Percentiles rank a stretch among this genome's conserved stretches.
phyloP scores from a whole-genome alignment of 2,113 vertebrate species.

The Poeciliopsis occidentalis region DNA sequence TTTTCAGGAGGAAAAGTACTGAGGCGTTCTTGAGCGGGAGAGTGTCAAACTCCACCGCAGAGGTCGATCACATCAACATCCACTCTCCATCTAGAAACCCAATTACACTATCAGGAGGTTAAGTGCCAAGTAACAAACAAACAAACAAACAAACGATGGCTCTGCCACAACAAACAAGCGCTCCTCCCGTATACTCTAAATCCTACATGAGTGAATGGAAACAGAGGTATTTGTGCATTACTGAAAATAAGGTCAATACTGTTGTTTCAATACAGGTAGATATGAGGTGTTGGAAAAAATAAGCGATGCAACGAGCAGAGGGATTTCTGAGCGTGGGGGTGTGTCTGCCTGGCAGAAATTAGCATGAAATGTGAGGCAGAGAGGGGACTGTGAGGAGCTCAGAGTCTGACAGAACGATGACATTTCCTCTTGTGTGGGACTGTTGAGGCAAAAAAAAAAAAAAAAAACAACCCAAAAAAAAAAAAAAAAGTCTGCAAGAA shows the following conservation, averaged over 20 bases:
- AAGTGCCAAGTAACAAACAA: constrained; percentile 78
- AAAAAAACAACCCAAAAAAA: not conserved
- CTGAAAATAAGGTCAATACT: constrained; percentile 74
- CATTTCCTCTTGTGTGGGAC: constrained; percentile 5
- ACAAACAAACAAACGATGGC: constrained; percentile 64
- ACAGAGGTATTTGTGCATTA: constrained; percentile 73
- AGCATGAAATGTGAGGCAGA: constrained; percentile 39
- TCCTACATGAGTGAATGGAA: constrained; percentile 27
- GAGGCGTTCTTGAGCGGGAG: constrained; percentile 35
- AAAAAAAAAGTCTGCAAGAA: not conserved
- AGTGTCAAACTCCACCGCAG: constrained; percentile 36
- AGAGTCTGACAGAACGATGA: not conserved
- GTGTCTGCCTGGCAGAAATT: constrained; percentile 62
- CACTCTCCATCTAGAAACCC: constrained; percentile 50
- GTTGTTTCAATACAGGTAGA: constrained; percentile 71
- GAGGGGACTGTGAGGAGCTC: constrained; percentile 16
- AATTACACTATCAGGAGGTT: constrained; percentile 63
- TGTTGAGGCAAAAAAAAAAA: not conserved
- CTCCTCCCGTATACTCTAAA: constrained; percentile 33
- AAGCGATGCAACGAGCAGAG: constrained; percentile 27
- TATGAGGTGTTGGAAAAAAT: constrained; percentile 50
- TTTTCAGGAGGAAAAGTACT: constrained; percentile 31
- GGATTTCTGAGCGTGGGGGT: constrained; percentile 55
- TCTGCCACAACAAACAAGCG: constrained; percentile 50
- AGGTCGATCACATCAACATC: constrained; percentile 42